Base-by-base conservation (phyloP, 1,140 invertebrate genomes). In the Tetraneura akinire region DNA sequence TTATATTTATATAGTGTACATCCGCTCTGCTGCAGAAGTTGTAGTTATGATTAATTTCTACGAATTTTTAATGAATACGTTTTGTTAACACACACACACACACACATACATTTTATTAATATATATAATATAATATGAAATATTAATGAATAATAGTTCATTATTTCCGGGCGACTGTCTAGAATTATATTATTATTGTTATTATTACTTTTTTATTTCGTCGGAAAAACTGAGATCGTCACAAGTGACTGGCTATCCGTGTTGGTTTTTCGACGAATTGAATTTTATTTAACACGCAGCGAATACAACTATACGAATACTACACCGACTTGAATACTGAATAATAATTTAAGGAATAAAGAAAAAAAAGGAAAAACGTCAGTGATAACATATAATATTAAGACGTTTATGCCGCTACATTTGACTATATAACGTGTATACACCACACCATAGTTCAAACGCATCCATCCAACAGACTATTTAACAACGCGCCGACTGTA, bases 21-120 rank as follows among this genome's bases (percentile, higher is more conserved):
- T 51, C 68, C 68, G 68, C 18, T 71, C 66, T 18, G 9, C 37
- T 51, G 16, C 26, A 29, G 68, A 42, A 10, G 9, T n/a, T 51
- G 16, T 16, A 29, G 68, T 71, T 29, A 71, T 71, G 68, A 71
- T 71, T 29, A 71, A 71, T 71, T 71, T 51, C 26, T 51, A 71
- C 68, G 68, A 51, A 71, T 71, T 71, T n/a, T 71, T 71, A 71
- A 71, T 71, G 68, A 71, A 71, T 68, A 68, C 66, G 66, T 68
- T 68, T 68, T 47, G 42, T 68, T 68, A 68, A 45, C 23, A 68
- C 42, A 68, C 42, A 68, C 21, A 47, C 3, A 57, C 21, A 57
- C n/a, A 68, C 21, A 47, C 66, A 47, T 13, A 47, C 45, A 47
- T n/a, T n/a, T n/a, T n/a, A n/a, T n/a, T n/a, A n/a, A n/a, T n/a